Percentiles rank a stretch among this genome's conserved stretches.
Evolutionary conservation across 1,140 invertebrate species (phyloP).

Genomic region (Aphis gossypii): DNA sequence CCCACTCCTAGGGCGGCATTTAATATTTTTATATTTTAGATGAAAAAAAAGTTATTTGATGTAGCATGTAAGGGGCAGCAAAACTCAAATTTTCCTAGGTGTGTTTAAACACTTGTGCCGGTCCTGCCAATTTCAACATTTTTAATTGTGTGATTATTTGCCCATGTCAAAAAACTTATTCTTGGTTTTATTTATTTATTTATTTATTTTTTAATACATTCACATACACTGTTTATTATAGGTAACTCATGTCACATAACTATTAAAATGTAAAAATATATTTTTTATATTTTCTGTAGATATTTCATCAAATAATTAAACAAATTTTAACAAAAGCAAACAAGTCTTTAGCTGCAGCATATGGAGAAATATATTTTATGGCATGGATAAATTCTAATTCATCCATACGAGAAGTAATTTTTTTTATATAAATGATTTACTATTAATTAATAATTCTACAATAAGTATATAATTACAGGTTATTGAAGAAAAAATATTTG

Average conservation of each 20-base stretch:
- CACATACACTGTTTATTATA: neutral
- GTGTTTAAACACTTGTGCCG: too few relatives aligned
- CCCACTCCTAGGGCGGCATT: too few relatives aligned
- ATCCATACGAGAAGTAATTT: constrained; percentile 36
- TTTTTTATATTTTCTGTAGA: neutral
- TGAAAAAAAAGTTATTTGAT: too few relatives aligned
- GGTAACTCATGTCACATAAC: neutral
- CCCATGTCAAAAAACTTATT: neutral
- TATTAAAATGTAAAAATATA: neutral
- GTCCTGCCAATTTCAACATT: neutral
- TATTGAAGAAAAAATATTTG: constrained; percentile 56
- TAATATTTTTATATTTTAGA: too few relatives aligned
- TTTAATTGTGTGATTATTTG: neutral
- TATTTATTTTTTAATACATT: neutral
- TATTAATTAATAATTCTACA: neutral
- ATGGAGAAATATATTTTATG: constrained; percentile 51
- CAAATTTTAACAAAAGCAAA: constrained; percentile 2
- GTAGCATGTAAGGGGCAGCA: too few relatives aligned
- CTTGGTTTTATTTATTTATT: too few relatives aligned
- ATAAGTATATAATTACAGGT: neutral
- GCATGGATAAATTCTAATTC: constrained; percentile 49
- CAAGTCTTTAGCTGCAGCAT: constrained; percentile 22
- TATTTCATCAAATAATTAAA: constrained; percentile 26
- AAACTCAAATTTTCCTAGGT: too few relatives aligned
- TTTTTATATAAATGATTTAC: neutral